These are phyloP conservation scores for Paraescarpia echinospica DNA, from an alignment of 1,140 invertebrate species.

Conservation along the genomic window DNA sequence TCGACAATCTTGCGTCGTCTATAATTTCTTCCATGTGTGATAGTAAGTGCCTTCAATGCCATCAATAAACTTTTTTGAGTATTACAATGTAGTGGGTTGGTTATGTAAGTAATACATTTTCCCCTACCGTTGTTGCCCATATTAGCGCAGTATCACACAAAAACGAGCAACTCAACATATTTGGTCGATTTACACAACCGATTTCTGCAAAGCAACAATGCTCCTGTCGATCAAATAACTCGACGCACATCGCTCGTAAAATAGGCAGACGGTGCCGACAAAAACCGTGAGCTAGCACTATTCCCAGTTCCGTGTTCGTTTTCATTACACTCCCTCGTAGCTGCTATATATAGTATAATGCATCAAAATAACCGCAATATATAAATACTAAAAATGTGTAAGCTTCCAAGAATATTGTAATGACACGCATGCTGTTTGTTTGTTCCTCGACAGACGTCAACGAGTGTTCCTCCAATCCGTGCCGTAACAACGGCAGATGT, in stretches of 20 bases:
- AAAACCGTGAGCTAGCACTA: too few species aligned
- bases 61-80: not conserved
- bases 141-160: not conserved
- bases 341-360: too few species aligned
- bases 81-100: not conserved
- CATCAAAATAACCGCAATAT: too few species aligned
- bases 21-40: not conserved
- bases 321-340: too few species aligned
- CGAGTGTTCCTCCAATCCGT: conserved; percentile 22
- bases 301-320: not conserved
- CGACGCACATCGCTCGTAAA: too few species aligned
- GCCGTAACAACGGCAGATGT: conserved; percentile 23
- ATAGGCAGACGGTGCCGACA: too few species aligned
- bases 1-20: not conserved
- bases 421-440: not conserved
- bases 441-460: not conserved
- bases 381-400: not conserved
- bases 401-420: not conserved
- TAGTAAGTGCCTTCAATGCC: conserved; percentile 13
- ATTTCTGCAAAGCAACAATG: too few species aligned
- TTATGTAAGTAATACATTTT: not conserved
- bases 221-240: too few species aligned
- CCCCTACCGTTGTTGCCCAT: not conserved
- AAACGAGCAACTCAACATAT: not conserved
- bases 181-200: too few species aligned